Conservation (phyloP, 2,797 vertebrate species). For the Meda fulgida region DNA sequence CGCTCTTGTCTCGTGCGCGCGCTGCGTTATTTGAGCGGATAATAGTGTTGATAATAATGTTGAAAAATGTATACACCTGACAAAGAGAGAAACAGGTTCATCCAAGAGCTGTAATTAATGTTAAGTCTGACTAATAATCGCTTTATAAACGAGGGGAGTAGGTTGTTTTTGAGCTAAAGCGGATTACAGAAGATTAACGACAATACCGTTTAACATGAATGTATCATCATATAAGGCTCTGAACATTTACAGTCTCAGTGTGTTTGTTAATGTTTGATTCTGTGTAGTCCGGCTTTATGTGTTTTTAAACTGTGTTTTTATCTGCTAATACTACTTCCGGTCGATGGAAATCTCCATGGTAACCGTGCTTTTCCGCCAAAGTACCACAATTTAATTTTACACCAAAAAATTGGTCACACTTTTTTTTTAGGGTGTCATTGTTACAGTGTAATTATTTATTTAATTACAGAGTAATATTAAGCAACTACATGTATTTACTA, state of each 20-base stretch:
- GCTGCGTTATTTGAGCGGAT: background rate
- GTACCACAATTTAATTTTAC: no score
- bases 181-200: background rate
- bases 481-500: no score
- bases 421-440: no score
- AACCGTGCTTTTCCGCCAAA: background rate
- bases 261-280: background rate
- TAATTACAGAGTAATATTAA: no score
- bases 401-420: no score
- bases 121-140: background rate
- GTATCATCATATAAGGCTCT: background rate
- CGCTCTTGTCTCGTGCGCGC: background rate
- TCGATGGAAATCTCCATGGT: background rate
- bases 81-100: rapidly evolving
- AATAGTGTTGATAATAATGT: background rate
- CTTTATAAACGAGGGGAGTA: background rate
- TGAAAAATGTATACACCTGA: background rate
- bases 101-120: background rate
- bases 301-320: background rate
- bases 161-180: background rate
- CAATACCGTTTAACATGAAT: background rate
- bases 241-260: no score
- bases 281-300: background rate
- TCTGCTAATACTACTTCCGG: background rate
- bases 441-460: no score